phyloP scores from a whole-genome alignment of 2,113 vertebrate genomes.

The Dryoscopus gambensis region DNA sequence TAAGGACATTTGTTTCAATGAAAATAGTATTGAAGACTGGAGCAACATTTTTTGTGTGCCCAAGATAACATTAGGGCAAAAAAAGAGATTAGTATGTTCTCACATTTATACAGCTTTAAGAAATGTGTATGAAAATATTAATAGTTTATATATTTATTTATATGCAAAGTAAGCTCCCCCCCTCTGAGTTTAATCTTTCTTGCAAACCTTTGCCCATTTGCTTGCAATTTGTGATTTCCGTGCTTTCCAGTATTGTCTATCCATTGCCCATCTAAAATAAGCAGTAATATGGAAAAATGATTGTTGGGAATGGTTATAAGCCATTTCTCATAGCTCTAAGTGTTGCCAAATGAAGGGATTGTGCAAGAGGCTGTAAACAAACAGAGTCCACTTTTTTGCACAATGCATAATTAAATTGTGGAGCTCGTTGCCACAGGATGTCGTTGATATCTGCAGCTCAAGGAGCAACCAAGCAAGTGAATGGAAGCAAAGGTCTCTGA shows the following conservation, averaged over 20 bases:
- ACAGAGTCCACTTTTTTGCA: constrained; percentile 13
- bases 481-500: constrained; percentile 34
- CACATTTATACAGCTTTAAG: neutral
- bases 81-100: neutral
- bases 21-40: neutral
- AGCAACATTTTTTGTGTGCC: neutral
- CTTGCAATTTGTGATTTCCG: neutral
- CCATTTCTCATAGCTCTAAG: neutral
- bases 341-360: neutral
- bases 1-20: neutral
- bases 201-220: neutral
- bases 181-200: neutral
- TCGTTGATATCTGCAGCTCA: constrained; percentile 24
- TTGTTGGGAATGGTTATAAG: neutral
- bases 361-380: constrained; percentile 20
- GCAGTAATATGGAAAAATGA: neutral
- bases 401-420: constrained; percentile 13
- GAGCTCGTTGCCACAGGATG: constrained; percentile 3
- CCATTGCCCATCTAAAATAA: constrained; percentile 5
- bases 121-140: neutral
- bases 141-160: neutral
- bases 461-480: neutral
- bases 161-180: neutral
- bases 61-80: neutral
- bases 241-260: neutral